Base-by-base conservation (phyloP, 2,113 vertebrate genomes). In the Myodes glareolus region DNA sequence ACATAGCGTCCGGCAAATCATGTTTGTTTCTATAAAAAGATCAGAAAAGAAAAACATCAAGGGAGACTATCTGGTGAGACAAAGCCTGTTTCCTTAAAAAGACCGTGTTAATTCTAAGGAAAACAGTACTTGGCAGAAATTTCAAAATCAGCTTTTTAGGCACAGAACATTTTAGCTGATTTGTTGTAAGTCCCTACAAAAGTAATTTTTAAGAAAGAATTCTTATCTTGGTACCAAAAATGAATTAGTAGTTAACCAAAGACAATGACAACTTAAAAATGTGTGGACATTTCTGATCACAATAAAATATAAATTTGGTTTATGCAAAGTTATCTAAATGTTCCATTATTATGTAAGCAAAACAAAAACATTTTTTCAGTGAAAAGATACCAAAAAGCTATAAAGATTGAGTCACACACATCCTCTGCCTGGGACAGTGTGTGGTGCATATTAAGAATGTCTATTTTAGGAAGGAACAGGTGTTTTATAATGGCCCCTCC, bases 21-120 rank as follows among this genome's bases (percentile, higher is more conserved):
- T 92, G 96, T 90, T 90, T 97, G 93, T 94, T 97, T 97, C 97
- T 97, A 97, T 97, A 97, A 97, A 98, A 97, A 97, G 96, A 97
- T 96, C 94, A 95, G 93, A 96, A 97, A 97, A 94, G 92, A 93
- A 96, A 96, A 97, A 94, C 89, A 97, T 80, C 92, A 96, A 95
- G 92, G 42, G 68, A 97, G 75, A 90, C 88, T 87, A 94, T 78
- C 78, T 78, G 33, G 45, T 92, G 63, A 97, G 55, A 85, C 68
- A 96, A 96, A 85, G 97, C 42, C 68, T 90, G 19, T 47, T 76
- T 93, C 50, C 84, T 96, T 96, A 82, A 96, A 91, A 96, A 92
- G 81, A 96, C 36, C 42, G 23, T 8, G 85, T 70, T 81, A 73
- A 80, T 77, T 92, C 65, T 94, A 80, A 94, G 45, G 90, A 96